Base-by-base conservation (phyloP, 1,140 invertebrate species). In the Hestina assimilis region DNA sequence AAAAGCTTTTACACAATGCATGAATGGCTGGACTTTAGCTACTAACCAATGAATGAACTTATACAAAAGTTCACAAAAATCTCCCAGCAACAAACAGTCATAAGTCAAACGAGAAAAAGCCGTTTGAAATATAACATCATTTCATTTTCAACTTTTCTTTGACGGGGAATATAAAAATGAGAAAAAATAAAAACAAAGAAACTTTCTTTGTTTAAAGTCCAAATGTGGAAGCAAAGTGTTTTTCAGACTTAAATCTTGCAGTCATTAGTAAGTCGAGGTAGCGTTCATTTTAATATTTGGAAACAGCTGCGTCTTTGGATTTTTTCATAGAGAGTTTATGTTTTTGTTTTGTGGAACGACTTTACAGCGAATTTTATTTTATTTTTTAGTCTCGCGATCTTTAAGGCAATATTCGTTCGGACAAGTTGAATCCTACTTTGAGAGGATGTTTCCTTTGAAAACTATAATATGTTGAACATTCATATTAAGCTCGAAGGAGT, bases 201-300 rank as follows among this genome's bases (percentile, higher is more conserved):
- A 56, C 21, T 79, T 79, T 79, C 67, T 69, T 72, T 72, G 63
- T 79, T 79, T 70, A 59, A 74, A 72, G 58, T 71, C 59, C 12
- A 55, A 48, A 53, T 38, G 20, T 50, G 51, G 48, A 54, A 61
- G 33, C 62, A 74, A 75, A 69, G 66, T 55, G 66, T 63, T 67
- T 60, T 72, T 72, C 48, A 73, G 69, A 75, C 74, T 76, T 70
- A 69, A 78, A 76, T 78, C 75, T 74, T 57, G 63, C 50, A 64
- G 71, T 80, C 77, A 80, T 80, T 80, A 78, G 69, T 69, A 24
- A 31, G 43, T 35, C 33, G 53, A 56, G 71, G 71, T 74, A 76
- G 75, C 72, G 76, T 80, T 75, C 53, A 56, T 56, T 68, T 68
- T 64, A 58, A 68, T 61, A 64, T 61, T 57, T 26, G 54, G 54